These are phyloP conservation scores for Taxidea taxus DNA, from an alignment of 2,113 vertebrate species.

Conservation along the genomic window DNA sequence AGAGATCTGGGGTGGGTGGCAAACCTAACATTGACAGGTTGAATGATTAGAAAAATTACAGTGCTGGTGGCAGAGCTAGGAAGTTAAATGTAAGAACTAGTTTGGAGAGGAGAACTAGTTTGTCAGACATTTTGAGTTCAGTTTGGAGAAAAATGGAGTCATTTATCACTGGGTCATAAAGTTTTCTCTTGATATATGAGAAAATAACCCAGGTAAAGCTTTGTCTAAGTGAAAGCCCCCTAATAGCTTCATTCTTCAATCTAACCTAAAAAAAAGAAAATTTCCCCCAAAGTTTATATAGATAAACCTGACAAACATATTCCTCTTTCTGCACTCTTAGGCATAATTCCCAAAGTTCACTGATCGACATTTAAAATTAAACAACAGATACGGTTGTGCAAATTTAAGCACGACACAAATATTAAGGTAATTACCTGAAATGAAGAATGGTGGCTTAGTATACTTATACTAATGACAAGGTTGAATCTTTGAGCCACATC, in stretches of 20 bases:
- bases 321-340: background rate
- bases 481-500: background rate
- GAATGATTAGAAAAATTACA: background rate
- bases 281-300: background rate
- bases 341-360: background rate
- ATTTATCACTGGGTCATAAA: background rate
- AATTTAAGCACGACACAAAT: background rate
- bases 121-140: background rate
- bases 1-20: no score
- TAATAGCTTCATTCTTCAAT: background rate
- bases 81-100: background rate
- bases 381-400: background rate
- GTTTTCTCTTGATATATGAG: background rate
- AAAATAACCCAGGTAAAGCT: background rate
- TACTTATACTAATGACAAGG: background rate
- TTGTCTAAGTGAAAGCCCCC: background rate
- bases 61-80: background rate
- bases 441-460: background rate
- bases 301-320: background rate
- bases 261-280: no score
- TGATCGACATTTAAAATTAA: background rate
- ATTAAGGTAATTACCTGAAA: background rate
- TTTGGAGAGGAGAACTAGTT: background rate
- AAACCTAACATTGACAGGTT: background rate
- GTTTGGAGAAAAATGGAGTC: conserved; percentile 8